These are phyloP conservation scores for Andrena hattorfiana DNA, from an alignment of 2,888 invertebrate species.

Conservation along the genomic window DNA sequence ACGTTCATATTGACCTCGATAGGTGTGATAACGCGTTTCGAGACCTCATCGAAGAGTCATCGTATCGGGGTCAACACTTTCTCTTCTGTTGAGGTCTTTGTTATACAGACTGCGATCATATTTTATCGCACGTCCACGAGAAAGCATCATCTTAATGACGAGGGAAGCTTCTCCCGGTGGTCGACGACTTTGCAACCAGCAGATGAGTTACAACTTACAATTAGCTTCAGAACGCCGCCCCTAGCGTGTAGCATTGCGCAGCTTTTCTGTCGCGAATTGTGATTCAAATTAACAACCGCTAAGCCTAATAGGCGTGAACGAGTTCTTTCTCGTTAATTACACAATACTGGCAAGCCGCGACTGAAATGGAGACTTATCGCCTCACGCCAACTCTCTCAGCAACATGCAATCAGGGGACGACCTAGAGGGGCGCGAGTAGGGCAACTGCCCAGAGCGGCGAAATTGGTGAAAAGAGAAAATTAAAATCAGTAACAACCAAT, in stretches of 20 bases:
- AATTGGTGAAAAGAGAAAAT: too few species aligned
- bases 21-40: constrained; percentile 63
- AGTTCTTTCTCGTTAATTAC: constrained; percentile 1
- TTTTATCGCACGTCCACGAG: constrained; percentile 27
- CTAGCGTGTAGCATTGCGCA: constrained; percentile 30
- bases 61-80: constrained; percentile 76
- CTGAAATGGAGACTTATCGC: background rate
- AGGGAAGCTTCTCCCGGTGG: constrained; percentile 21
- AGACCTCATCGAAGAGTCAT: constrained; percentile 64
- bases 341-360: background rate
- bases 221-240: constrained; percentile 12
- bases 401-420: too few species aligned
- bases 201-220: constrained; percentile 23
- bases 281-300: constrained; percentile 16
- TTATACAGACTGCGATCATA: constrained; percentile 7
- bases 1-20: constrained; percentile 61
- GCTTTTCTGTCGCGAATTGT: constrained; percentile 32
- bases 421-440: too few species aligned
- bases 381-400: background rate
- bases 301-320: constrained; percentile 11
- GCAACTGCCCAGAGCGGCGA: too few species aligned
- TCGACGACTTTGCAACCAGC: constrained; percentile 6
- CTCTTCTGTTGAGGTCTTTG: constrained; percentile 53
- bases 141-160: constrained; percentile 30
- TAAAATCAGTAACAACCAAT: too few species aligned